Percentiles rank a stretch among this genome's conserved stretches.
Conservation (phyloP, 2,888 invertebrate species). For the Abrostola tripartita region DNA sequence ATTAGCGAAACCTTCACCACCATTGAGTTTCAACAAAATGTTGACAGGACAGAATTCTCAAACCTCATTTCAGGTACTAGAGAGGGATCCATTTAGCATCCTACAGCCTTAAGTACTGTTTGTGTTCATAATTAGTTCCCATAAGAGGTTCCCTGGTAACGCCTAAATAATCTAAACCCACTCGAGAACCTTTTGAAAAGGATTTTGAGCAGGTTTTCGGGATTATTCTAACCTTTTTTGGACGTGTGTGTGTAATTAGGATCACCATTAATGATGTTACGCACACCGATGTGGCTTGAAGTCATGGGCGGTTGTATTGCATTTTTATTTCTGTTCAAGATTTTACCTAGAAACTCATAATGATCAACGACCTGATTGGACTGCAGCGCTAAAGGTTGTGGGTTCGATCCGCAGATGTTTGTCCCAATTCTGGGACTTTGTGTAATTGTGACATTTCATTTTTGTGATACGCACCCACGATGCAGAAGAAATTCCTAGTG, state of each 20-base stretch:
- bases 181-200: conserved; percentile 32
- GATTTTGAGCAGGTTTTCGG: conserved; percentile 18
- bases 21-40: background rate
- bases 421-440: no score
- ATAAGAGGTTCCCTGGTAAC: conserved; percentile 30
- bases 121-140: conserved; percentile 44
- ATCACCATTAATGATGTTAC: background rate
- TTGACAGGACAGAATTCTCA: conserved; percentile 8
- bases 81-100: conserved; percentile 32
- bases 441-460: no score
- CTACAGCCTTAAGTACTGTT: conserved; percentile 30
- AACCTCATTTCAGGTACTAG: conserved; percentile 3
- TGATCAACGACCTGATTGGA: no score
- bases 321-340: no score
- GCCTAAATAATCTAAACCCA: conserved; percentile 34
- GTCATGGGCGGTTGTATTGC: no score
- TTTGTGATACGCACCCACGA: no score
- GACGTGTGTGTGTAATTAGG: background rate
- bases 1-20: background rate
- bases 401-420: no score
- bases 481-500: no score
- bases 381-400: no score
- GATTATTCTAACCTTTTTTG: conserved; percentile 12
- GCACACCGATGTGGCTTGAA: no score
- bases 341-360: no score